phyloP scores from a whole-genome alignment of 2,797 vertebrate genomes.

The Iguana delicatissima region DNA sequence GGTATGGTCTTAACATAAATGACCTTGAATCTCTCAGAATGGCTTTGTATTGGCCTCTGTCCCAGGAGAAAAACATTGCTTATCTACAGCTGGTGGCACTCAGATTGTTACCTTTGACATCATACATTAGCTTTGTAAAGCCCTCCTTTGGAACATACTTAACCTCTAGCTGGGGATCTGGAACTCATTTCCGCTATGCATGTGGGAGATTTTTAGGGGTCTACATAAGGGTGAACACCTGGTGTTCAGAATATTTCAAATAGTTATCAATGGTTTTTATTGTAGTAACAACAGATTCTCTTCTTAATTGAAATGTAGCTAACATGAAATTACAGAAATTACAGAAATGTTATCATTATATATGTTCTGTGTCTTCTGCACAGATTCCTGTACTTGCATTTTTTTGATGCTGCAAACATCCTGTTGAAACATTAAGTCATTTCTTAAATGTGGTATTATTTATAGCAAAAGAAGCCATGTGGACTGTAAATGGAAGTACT shows the following conservation, averaged over 20 bases:
- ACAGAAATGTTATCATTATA: background rate
- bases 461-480: background rate
- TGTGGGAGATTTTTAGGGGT: background rate
- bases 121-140: background rate
- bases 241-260: background rate
- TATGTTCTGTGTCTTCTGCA: background rate
- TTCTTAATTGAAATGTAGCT: background rate
- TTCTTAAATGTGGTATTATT: background rate
- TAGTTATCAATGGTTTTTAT: background rate
- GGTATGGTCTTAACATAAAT: constrained; percentile 74
- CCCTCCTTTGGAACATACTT: background rate
- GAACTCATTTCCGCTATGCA: background rate
- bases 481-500: background rate
- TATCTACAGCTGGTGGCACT: background rate
- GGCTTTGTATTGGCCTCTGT: background rate
- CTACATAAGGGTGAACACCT: background rate
- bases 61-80: background rate
- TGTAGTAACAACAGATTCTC: background rate
- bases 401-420: background rate
- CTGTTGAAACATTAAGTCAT: background rate
- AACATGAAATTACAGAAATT: background rate
- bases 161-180: background rate
- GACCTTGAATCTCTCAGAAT: background rate
- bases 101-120: background rate
- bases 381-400: background rate